Evolutionary conservation across 2,113 vertebrate species (phyloP).

Genomic region (Vidua chalybeata): DNA sequence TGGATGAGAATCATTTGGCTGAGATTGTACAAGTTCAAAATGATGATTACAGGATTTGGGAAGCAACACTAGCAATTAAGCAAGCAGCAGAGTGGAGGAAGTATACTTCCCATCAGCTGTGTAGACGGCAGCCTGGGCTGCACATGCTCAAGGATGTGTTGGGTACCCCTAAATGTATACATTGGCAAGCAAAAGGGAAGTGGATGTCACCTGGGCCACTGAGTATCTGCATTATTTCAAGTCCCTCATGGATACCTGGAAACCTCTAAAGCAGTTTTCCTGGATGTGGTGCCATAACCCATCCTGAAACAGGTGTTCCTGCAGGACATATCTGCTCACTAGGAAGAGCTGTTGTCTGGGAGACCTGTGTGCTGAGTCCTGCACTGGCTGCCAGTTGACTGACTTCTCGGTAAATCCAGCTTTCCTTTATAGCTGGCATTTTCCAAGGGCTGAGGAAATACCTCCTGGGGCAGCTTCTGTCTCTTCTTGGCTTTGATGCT

Average conservation of each 20-base stretch:
- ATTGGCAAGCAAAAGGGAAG: background rate
- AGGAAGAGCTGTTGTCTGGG: background rate
- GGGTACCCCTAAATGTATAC: background rate
- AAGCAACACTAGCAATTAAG: constrained; percentile 5
- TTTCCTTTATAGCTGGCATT: background rate
- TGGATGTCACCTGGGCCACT: background rate
- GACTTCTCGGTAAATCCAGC: background rate
- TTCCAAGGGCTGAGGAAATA: background rate
- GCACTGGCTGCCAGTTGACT: background rate
- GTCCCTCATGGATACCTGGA: background rate
- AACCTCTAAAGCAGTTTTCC: background rate
- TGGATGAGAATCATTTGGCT: constrained; percentile 9
- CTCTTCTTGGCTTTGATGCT: background rate
- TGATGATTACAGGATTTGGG: background rate
- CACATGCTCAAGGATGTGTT: background rate
- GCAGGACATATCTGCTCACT: background rate
- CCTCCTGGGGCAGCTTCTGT: background rate
- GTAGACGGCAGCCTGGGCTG: background rate
- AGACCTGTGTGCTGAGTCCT: background rate
- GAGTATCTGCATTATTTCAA: background rate
- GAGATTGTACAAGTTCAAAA: background rate
- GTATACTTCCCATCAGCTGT: background rate
- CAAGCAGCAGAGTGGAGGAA: background rate
- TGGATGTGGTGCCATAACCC: background rate
- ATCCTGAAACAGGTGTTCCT: background rate